Base-by-base conservation (phyloP, 1,140 invertebrate species). In the Eciton burchellii region DNA sequence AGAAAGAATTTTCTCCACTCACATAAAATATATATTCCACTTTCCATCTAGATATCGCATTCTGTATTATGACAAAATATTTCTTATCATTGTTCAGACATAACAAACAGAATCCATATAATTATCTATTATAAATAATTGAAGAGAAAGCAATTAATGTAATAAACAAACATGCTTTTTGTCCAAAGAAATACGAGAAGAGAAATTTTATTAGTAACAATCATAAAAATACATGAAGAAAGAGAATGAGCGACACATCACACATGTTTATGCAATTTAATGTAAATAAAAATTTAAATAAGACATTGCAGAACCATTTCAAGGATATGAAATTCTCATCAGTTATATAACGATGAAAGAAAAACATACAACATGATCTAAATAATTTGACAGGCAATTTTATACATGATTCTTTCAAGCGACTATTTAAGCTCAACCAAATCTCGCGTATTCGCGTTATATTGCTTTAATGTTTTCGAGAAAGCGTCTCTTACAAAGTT, bases 401-500 rank as follows among this genome's bases (percentile, higher is more conserved):
- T 76, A 35, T 35, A 63, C 14, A 76, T 45, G n/a, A 11, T 63
- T 52, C 29, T 81, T n/a, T 60, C 35, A 65, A 83, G 14, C 71
- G 71, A 9, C 16, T 56, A 57, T 81, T 84, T 76, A 59, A 66
- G 83, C 76, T 77, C 62, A n/a, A 29, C 16, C 52, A 70, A 70
- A 24, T 70, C 54, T 54, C 62, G 59, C 45, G 47, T 82, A 6
- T 14, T 49, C 60, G 21, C 26, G 85, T 91, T 92, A 92, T 91
- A 91, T 92, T 82, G 89, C 90, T 91, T 92, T 91, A 92, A 92
- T 93, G 91, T 92, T 92, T 91, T 92, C 89, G 87, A 90, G 91
- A 91, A 91, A 87, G 85, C 88, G 82, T 83, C 74, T 54, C 74
- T 73, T 83, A 88, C 86, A 87, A 93, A 93, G 91, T 93, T 93